A percentile compares a stretch with the other conserved stretches of the same genome.
These are phyloP conservation scores for Mesochorus sp. DNA, from an alignment of 2,888 invertebrate species.

Conservation along the genomic window DNA sequence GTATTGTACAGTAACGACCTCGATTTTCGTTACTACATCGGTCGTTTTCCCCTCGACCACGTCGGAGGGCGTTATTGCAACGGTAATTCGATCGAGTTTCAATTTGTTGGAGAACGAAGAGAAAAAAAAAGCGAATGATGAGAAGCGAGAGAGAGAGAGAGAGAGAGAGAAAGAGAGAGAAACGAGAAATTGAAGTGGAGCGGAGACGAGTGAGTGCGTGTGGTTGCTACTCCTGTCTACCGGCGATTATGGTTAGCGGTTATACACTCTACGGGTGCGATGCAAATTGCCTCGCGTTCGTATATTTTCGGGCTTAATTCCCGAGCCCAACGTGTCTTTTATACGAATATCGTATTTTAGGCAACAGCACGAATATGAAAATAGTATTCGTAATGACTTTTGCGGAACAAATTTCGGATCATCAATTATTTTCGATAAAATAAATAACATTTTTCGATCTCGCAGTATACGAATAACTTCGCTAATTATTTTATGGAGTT, in stretches of 20 bases:
- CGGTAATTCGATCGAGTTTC: slow-evolving; percentile 63
- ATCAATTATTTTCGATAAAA: too few relatives aligned
- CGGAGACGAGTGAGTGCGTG: slow-evolving; percentile 23
- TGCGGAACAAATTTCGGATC: too few relatives aligned
- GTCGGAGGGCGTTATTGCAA: slow-evolving; percentile 58
- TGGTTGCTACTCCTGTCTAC: slow-evolving; percentile 14
- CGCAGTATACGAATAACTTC: too few relatives aligned
- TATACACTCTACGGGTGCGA: slow-evolving; percentile 46
- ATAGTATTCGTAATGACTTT: too few relatives aligned
- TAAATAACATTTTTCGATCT: too few relatives aligned
- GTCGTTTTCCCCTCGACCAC: slow-evolving; percentile 26
- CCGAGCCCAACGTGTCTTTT: slow-evolving; percentile 65
- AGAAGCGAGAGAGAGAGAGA: slow-evolving; percentile 31
- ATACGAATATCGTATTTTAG: slow-evolving; percentile 69
- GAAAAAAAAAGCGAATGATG: slow-evolving; percentile 49
- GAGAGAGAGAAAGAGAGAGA: slow-evolving; percentile 10
- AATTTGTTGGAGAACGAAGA: slow-evolving; percentile 58
- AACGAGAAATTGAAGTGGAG: too few relatives aligned
- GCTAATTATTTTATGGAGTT: too few relatives aligned
- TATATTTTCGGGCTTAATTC: slow-evolving; percentile 70
- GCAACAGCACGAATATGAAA: too few relatives aligned
- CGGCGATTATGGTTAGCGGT: slow-evolving; percentile 50
- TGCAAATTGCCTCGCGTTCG: slow-evolving; percentile 69
- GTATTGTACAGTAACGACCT: slow-evolving; percentile 54
- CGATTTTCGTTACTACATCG: slow-evolving; percentile 50